Conservation (phyloP, 2,888 invertebrate genomes). For the Nysson spinosus region DNA sequence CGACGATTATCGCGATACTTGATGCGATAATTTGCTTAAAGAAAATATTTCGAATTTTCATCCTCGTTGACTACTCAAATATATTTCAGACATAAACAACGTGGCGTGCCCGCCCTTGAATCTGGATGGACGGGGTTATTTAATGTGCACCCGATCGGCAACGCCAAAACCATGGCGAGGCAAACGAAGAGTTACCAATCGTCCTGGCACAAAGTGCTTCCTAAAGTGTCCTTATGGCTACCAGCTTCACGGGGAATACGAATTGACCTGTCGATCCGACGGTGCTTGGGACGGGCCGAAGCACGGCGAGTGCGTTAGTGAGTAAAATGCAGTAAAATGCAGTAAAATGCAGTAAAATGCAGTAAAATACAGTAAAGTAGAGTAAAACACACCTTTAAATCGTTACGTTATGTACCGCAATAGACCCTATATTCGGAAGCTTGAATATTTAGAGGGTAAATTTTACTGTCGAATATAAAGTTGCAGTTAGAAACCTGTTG, state of each 20-base stretch:
- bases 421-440: no score
- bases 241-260: constrained; percentile 77
- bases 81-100: constrained; percentile 67
- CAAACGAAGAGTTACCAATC: constrained; percentile 70
- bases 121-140: constrained; percentile 77
- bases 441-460: no score
- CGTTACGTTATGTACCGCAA: no score
- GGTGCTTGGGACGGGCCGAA: constrained; percentile 78
- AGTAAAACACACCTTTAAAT: no score
- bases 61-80: no score
- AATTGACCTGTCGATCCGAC: constrained; percentile 76
- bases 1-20: no score
- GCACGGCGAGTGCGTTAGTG: constrained; percentile 77
- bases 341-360: no score
- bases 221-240: constrained; percentile 78
- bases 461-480: no score
- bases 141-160: constrained; percentile 75
- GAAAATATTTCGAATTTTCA: no score
- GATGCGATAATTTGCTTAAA: no score
- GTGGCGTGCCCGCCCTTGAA: constrained; percentile 77
- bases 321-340: constrained; percentile 56
- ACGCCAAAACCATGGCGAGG: constrained; percentile 67
- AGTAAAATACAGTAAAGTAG: no score
- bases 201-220: constrained; percentile 78
- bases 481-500: no score